These are phyloP conservation scores for Melanostoma mellinum DNA, from an alignment of 2,888 invertebrate genomes.

Conservation along the genomic window DNA sequence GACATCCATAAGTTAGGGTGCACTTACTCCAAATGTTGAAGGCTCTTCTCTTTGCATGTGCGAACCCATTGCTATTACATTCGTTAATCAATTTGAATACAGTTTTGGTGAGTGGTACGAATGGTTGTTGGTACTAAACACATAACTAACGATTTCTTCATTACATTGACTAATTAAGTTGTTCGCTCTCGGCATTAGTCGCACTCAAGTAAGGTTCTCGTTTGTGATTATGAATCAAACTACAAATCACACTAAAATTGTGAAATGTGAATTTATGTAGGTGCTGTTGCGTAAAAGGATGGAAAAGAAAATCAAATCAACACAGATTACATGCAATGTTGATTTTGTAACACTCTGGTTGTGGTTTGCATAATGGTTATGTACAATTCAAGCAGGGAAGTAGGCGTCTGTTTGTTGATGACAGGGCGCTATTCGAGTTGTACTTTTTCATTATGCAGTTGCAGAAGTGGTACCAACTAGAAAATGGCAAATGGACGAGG, in stretches of 20 bases:
- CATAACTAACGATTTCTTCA: too few species aligned
- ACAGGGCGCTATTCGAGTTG: too few species aligned
- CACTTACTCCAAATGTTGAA: constrained; percentile 37
- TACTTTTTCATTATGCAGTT: too few species aligned
- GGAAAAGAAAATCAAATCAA: background rate
- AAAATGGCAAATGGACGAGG: too few species aligned
- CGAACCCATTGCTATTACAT: constrained; percentile 20
- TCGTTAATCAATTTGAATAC: constrained; percentile 43
- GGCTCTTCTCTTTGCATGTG: constrained; percentile 7
- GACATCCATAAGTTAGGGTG: constrained; percentile 27
- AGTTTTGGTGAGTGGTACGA: constrained; percentile 32
- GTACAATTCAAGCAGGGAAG: too few species aligned
- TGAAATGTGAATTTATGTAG: background rate
- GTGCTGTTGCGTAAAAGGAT: constrained; percentile 1
- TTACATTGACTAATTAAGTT: too few species aligned
- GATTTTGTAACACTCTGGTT: constrained; percentile 20
- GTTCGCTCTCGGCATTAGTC: too few species aligned
- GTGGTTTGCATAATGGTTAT: constrained; percentile 22
- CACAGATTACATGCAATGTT: constrained; percentile 36
- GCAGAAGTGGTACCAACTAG: too few species aligned
- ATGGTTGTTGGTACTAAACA: background rate
- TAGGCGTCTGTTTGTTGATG: too few species aligned
- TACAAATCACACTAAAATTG: constrained; percentile 8
- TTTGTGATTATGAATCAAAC: constrained; percentile 6
- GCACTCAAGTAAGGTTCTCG: too few species aligned